A percentile compares a stretch with the other conserved stretches of the same genome.
Conservation (phyloP, 92 coral and sea anemone species). For the Micromussa lordhowensis region DNA sequence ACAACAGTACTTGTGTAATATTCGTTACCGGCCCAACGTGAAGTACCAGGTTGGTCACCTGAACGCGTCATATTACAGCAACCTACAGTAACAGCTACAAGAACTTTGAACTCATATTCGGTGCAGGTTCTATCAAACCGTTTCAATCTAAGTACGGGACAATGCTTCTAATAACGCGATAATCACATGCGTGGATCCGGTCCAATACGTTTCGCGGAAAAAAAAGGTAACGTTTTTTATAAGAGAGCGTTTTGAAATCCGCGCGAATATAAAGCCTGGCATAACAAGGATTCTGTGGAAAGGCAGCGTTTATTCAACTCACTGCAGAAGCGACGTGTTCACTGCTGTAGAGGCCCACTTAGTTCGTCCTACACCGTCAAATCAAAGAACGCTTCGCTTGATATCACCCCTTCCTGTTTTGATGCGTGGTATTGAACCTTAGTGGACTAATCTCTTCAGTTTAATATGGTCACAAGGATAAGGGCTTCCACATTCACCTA, state of each 20-base stretch:
- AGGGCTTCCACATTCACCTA: constrained; percentile 45
- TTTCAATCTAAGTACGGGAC: not conserved
- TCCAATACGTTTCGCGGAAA: not conserved
- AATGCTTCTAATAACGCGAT: not conserved
- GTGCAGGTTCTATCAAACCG: constrained; percentile 2
- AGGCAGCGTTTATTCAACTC: not conserved
- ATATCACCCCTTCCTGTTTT: not conserved
- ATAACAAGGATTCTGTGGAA: not conserved
- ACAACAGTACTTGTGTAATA: not conserved
- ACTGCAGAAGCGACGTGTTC: not conserved
- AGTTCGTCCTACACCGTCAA: not conserved
- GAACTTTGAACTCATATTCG: not conserved
- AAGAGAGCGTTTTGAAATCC: not conserved
- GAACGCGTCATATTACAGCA: constrained; percentile 6
- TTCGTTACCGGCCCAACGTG: constrained; percentile 23
- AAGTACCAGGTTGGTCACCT: constrained; percentile 28
- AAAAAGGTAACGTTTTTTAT: not conserved
- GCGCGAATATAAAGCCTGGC: not conserved
- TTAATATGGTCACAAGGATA: constrained; percentile 43
- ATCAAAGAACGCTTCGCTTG: constrained; percentile 14
- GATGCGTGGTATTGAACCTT: constrained; percentile 9
- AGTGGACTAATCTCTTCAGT: constrained; percentile 7
- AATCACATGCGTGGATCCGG: constrained; percentile 29
- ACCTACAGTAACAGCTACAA: constrained; percentile 10
- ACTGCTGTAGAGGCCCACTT: not conserved